Evolutionary conservation across 2,113 vertebrate species (phyloP), one percentile per base, ranked within the genome.

Genomic region (Rhinogobius similis): DNA sequence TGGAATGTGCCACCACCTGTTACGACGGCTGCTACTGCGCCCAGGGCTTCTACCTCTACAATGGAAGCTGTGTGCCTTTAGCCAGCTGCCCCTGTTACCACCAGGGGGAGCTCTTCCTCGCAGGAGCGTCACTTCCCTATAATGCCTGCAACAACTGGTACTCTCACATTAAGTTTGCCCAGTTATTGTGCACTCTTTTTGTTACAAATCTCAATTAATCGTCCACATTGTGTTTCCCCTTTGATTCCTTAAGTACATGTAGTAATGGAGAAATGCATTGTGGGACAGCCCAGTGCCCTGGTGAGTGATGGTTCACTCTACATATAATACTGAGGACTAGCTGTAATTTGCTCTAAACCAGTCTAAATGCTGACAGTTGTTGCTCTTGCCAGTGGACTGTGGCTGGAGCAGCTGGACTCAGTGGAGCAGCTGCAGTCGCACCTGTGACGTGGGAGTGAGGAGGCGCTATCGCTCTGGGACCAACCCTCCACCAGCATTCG

Each of bases 81-180:
- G 64, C 62, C 0, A 73, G 32, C 46, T 98, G 96, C 72, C 92
- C 88, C 0, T 98, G 95, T 82, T 93, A 93, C 86, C 88, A 95
- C 79, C 87, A 81, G 0, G 94, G 95, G 58, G 67, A 24, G 77
- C 81, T 91, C 18, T 82, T 93, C 46, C 62, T 39, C 0, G 89
- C 89, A 0, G 94, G 92, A 0, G 65, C 77, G 10, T 72, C n/a
- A 12, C 39, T 90, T 24, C 65, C 1, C 0, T 55, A 72, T 4
- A 93, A 95, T 20, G 2, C 80, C 70, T 98, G 96, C 81, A 94
- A 95, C 79, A 96, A 96, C 90, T 97, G 96, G 96, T 96, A 86
- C 14, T 41, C 32, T 38, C 18, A 10, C 41, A 46, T 9, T 24
- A 6, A 55, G 55, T 41, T 12, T 39, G 18, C 3, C 44, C 10